phyloP scores from a whole-genome alignment of 2,113 vertebrate genomes.

The Erythrolamprus reginae region DNA sequence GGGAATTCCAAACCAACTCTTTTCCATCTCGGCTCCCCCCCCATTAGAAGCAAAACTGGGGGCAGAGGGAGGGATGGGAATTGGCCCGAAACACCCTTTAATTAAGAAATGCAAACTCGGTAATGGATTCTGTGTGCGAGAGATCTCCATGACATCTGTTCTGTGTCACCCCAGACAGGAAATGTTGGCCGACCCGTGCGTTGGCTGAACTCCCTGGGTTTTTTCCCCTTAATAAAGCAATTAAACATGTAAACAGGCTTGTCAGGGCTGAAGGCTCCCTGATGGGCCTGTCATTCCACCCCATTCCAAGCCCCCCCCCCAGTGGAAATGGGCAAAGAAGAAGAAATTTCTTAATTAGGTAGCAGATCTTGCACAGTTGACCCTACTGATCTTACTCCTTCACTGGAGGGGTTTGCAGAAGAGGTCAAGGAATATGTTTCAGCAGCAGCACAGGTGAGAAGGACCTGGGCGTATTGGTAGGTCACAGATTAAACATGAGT shows the following conservation, averaged over 20 bases:
- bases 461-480: no score
- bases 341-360: background rate
- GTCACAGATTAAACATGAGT: no score
- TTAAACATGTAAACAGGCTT: conserved; percentile 47
- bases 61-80: rapidly evolving
- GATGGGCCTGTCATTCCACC: rapidly evolving
- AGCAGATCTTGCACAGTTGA: background rate
- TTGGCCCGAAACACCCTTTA: conserved; percentile 6
- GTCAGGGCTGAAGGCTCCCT: background rate
- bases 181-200: conserved; percentile 38
- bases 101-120: conserved; percentile 48
- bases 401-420: background rate
- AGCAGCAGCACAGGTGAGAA: no score
- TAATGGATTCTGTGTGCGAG: conserved; percentile 42
- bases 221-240: conserved; percentile 16
- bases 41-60: no score
- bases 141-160: conserved; percentile 5
- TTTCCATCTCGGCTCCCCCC: background rate
- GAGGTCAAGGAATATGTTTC: no score
- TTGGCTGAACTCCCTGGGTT: conserved; percentile 23
- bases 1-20: background rate
- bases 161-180: conserved; percentile 25
- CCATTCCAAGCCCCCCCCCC: rapidly evolving
- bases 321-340: background rate
- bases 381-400: background rate